Conservation (phyloP, 2,797 vertebrate genomes). For the Falco peregrinus region DNA sequence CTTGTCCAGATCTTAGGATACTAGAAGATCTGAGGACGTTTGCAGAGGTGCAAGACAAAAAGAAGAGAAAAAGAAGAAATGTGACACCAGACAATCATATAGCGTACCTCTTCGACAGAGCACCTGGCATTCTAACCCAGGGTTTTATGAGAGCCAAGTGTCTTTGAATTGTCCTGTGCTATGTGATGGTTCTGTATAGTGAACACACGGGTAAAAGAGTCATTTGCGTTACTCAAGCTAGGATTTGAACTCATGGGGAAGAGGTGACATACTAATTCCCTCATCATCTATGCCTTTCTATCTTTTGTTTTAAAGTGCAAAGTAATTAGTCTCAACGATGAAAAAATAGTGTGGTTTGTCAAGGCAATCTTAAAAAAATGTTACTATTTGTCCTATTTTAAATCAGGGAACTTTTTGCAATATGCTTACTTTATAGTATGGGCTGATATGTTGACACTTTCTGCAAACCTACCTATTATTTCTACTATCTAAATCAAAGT, state of each 20-base stretch:
- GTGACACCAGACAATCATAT: not conserved
- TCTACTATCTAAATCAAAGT: not conserved
- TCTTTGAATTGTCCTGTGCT: not conserved
- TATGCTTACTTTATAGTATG: not conserved
- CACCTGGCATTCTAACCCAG: not conserved
- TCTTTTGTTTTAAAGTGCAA: not conserved
- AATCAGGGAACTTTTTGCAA: not conserved
- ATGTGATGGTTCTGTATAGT: not conserved
- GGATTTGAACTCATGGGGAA: not conserved
- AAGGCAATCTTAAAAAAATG: not conserved
- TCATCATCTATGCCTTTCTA: not conserved
- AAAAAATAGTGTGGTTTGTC: not conserved
- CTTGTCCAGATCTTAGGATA: not conserved
- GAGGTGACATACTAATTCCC: not conserved
- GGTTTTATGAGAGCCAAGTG: not conserved
- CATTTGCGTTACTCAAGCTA: not conserved
- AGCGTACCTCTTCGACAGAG: not conserved
- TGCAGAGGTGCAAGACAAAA: not conserved
- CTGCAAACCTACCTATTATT: not conserved
- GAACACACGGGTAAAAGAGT: not conserved
- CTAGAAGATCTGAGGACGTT: not conserved
- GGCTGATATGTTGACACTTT: not conserved
- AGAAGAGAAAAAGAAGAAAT: not conserved
- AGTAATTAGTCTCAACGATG: not conserved
- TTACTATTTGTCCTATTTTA: not conserved